Conservation (phyloP, 2,113 vertebrate species). For the Actinemys pallida region DNA sequence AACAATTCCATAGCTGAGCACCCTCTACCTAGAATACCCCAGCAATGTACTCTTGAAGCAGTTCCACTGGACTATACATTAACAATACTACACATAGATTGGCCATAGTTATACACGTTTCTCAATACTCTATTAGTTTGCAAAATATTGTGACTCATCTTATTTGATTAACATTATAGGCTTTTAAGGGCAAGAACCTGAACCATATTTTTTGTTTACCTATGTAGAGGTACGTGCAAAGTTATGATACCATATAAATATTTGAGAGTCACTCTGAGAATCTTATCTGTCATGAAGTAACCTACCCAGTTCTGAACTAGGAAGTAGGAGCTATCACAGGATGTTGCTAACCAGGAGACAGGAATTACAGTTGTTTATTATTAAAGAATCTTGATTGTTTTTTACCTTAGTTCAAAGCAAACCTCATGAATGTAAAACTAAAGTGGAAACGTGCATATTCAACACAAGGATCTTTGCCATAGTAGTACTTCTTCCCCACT, state of each 20-base stretch:
- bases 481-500: neutral
- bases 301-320: neutral
- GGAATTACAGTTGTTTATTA: rapidly evolving
- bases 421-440: neutral
- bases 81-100: neutral
- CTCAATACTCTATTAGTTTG: rapidly evolving
- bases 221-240: neutral
- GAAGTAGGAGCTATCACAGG: neutral
- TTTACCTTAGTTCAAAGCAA: neutral
- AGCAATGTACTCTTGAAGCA: neutral
- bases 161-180: rapidly evolving
- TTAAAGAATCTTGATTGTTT: neutral
- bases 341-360: rapidly evolving
- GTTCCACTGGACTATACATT: neutral
- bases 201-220: neutral
- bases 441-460: rapidly evolving
- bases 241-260: neutral
- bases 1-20: neutral
- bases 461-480: neutral
- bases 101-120: neutral
- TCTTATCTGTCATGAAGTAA: neutral
- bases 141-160: rapidly evolving
- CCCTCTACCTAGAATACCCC: neutral
- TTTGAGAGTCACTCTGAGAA: neutral
- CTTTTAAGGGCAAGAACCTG: neutral